Percentiles rank a stretch among this genome's conserved stretches.
These are phyloP conservation scores for Nomada flava DNA, from an alignment of 2,888 invertebrate genomes.

Conservation along the genomic window DNA sequence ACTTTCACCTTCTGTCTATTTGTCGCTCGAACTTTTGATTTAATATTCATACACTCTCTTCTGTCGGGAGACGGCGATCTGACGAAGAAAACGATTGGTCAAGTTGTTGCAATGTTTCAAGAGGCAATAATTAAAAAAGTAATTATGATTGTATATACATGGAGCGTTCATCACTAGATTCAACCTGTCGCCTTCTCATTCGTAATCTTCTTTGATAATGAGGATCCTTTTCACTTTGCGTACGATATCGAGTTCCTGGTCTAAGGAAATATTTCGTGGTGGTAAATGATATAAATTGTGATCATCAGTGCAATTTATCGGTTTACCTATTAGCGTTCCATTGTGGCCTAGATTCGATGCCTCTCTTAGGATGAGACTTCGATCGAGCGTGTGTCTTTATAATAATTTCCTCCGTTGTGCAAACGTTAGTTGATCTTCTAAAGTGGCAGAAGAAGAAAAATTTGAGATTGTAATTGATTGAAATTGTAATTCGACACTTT, in stretches of 20 bases:
- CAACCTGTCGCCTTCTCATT: constrained; percentile 86
- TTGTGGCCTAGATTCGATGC: constrained; percentile 78
- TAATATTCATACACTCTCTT: constrained; percentile 73
- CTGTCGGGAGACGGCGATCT: constrained; percentile 81
- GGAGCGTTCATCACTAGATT: constrained; percentile 84
- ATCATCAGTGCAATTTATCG: neutral
- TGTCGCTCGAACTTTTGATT: constrained; percentile 70
- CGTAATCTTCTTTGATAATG: constrained; percentile 90
- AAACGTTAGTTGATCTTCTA: constrained; percentile 74
- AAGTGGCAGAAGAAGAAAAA: constrained; percentile 10
- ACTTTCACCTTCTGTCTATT: constrained; percentile 72
- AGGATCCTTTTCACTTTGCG: constrained; percentile 96
- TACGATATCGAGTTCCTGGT: constrained; percentile 93
- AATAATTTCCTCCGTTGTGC: constrained; percentile 70
- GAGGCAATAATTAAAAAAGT: neutral
- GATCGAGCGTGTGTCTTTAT: constrained; percentile 71
- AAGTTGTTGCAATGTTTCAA: neutral
- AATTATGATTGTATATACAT: constrained; percentile 70
- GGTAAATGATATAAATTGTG: neutral
- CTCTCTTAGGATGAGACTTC: constrained; percentile 75
- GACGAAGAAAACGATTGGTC: neutral
- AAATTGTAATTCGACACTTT: neutral
- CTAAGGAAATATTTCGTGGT: constrained; percentile 67
- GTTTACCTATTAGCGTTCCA: constrained; percentile 83
- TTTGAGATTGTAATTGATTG: neutral